Base-by-base conservation (phyloP, 2,888 invertebrate species). In the Amblyjoppa proteus region DNA sequence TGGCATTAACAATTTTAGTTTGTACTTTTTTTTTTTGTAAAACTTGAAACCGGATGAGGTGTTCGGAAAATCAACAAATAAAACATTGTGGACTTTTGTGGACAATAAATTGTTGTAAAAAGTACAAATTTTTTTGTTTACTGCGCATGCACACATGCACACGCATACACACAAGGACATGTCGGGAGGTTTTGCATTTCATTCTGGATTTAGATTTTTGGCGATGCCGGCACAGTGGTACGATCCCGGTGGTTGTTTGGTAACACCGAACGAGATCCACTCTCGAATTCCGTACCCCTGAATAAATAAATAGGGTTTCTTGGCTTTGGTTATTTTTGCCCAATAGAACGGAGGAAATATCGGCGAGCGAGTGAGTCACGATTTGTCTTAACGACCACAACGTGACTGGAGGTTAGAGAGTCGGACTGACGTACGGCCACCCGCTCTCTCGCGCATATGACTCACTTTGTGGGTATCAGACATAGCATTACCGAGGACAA, bases 131-230 rank as follows among this genome's bases (percentile, higher is more conserved):
- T 20, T 20, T 20, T 20, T 20, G n/a, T 20, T 20, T 20, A 20
- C 20, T 20, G 20, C 20, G 20, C 20, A 38, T 7, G 7, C 6
- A 38, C 38, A 38, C 20, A 53, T n/a, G 16, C 7, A 56, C 20
- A 31, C 25, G 13, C 4, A 49, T 13, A 20, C 20, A 16, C 31
- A 3, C 3, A 28, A 4, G 41, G 41, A 7, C 13, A 45, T 74
- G 45, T 13, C 3, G 3, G 7, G 13, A 5, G 49, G n/a, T 13
- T 76, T 71, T 80, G 61, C 61, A 64, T 51, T 64, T 56, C 4
- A 13, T 6, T 82, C 64, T 75, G 38, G 45, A 76, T 81, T 71
- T 71, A 71, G 66, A 77, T 82, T 71, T 82, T 71, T 69, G 11
- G 38, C 51, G 61, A 28, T 61, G 61, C 2, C 2, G 69, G 0